These are phyloP conservation scores for Minunthozetes semirufus DNA, from an alignment of 2,888 invertebrate species.

Conservation along the genomic window DNA sequence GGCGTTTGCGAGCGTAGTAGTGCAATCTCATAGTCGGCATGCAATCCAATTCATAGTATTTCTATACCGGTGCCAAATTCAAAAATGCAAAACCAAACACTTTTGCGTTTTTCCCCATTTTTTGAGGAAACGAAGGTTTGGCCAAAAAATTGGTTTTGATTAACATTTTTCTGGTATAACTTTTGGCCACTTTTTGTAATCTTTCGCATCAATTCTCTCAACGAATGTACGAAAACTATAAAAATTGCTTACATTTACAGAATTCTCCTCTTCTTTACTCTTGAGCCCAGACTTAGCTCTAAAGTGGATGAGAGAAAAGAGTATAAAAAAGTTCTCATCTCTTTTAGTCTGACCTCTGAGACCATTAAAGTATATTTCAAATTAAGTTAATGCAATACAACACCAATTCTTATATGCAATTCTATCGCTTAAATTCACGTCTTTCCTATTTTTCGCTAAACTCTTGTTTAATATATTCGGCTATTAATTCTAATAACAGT, in stretches of 20 bases:
- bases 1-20: background rate
- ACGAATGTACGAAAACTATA: background rate
- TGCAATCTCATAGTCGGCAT: constrained; percentile 25
- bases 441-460: background rate
- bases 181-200: background rate
- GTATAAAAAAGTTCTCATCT: background rate
- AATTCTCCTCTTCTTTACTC: background rate
- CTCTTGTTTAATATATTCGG: constrained; percentile 17
- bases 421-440: background rate
- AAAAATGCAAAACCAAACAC: background rate
- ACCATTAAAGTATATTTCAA: constrained; percentile 28
- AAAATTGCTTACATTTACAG: constrained; percentile 26
- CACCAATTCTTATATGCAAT: constrained; percentile 22
- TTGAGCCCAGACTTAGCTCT: background rate
- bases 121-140: background rate
- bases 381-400: constrained; percentile 30
- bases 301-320: background rate
- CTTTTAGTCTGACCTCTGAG: constrained; percentile 18
- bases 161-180: background rate
- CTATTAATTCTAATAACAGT: constrained; percentile 24
- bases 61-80: constrained; percentile 10
- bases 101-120: background rate
- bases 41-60: background rate
- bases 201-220: background rate
- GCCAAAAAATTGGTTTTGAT: background rate